Percentiles rank a stretch among this genome's conserved stretches.
Evolutionary conservation across 2,113 vertebrate species (phyloP).

Genomic region (Hypocryptadius cinnamomeus): DNA sequence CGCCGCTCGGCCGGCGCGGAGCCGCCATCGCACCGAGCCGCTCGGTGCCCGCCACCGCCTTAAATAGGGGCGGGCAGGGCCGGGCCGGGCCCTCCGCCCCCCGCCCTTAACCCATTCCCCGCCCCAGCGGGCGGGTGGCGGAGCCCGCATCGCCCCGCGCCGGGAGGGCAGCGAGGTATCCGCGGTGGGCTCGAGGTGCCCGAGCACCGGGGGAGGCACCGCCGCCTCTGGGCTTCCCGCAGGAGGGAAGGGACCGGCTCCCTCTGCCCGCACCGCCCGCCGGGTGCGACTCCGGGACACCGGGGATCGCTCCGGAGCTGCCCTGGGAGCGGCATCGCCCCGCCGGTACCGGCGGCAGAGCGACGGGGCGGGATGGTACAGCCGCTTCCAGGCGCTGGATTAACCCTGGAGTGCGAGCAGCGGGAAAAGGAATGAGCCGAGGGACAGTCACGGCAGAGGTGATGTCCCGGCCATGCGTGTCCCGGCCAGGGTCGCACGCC

Average conservation of each 20-base stretch:
- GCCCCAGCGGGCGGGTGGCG: not conserved
- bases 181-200: not conserved
- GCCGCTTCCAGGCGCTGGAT: not conserved
- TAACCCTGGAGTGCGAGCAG: not conserved
- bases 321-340: not conserved
- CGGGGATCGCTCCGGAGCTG: not conserved
- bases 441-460: accelerated
- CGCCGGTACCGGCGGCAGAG: not conserved
- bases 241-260: not conserved
- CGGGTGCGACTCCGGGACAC: not conserved
- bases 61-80: slow-evolving; percentile 13
- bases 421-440: not conserved
- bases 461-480: not conserved
- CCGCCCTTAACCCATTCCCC: not conserved
- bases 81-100: not conserved
- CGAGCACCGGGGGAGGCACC: not conserved
- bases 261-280: not conserved
- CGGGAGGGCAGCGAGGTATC: not conserved
- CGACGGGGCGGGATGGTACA: too few relatives aligned
- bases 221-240: not conserved
- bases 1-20: not conserved
- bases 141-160: not conserved
- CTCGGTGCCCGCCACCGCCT: not conserved
- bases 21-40: not conserved
- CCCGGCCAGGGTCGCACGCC: not conserved